phyloP scores from a whole-genome alignment of 2,888 invertebrate species.

The Ypsolopha sequella region DNA sequence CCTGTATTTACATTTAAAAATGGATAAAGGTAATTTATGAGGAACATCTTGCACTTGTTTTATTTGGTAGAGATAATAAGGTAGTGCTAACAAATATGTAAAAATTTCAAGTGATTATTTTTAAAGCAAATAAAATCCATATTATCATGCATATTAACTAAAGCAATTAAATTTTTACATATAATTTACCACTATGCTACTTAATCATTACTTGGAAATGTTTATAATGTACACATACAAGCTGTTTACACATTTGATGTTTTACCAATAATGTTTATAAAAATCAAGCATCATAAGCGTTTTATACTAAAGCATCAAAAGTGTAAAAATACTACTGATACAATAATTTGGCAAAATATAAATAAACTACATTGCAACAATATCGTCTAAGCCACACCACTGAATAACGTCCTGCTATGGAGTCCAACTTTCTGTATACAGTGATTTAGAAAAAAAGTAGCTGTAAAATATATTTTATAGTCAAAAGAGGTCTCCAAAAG shows the following conservation, averaged over 20 bases:
- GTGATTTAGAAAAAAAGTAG: slow-evolving; percentile 12
- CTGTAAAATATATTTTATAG: slow-evolving; percentile 13
- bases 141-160: slow-evolving; percentile 37
- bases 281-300: slow-evolving; percentile 13
- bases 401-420: slow-evolving; percentile 35
- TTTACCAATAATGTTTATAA: slow-evolving; percentile 7
- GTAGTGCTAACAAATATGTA: slow-evolving; percentile 37
- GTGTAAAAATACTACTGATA: slow-evolving; percentile 25
- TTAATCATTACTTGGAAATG: no score
- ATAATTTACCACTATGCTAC: no score
- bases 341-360: slow-evolving; percentile 18
- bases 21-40: no score
- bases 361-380: slow-evolving; percentile 26
- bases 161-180: slow-evolving; percentile 16
- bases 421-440: slow-evolving; percentile 25
- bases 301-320: slow-evolving; percentile 33
- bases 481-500: slow-evolving; percentile 15
- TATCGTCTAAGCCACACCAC: slow-evolving; percentile 44
- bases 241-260: slow-evolving; percentile 3
- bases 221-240: not conserved
- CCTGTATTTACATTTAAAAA: no score
- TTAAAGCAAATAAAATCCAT: slow-evolving; percentile 43
- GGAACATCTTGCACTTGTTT: slow-evolving; percentile 45
- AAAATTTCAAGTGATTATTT: slow-evolving; percentile 28
- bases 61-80: slow-evolving; percentile 15